Conservation (phyloP, 2,113 vertebrate species). For the Vombatus ursinus region DNA sequence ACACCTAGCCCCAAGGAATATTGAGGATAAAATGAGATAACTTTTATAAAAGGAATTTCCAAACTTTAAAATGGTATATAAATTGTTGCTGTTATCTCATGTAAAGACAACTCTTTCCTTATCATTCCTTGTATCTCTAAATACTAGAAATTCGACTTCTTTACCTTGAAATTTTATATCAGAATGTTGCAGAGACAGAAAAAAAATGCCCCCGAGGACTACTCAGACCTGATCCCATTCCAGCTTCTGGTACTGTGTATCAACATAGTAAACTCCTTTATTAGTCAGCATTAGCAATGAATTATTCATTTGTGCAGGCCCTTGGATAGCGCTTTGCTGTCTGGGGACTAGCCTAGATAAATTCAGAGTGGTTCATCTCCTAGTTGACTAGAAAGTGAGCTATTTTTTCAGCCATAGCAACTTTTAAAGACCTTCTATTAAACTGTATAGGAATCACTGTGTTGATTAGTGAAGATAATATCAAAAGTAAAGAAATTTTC, state of each 20-base stretch:
- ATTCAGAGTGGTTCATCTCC: neutral
- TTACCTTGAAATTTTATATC: neutral
- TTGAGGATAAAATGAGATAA: neutral
- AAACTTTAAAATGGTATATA: too few species aligned
- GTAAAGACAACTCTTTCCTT: neutral
- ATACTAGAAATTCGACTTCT: neutral
- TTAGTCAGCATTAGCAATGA: neutral
- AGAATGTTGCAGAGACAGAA: neutral
- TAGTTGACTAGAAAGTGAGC: neutral
- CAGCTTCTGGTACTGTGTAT: neutral
- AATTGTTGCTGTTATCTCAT: too few species aligned
- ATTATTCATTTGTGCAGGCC: neutral
- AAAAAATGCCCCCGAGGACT: neutral
- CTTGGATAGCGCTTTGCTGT: fast-evolving
- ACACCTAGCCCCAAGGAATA: too few species aligned
- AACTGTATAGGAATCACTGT: neutral
- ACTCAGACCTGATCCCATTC: neutral
- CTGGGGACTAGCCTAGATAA: neutral
- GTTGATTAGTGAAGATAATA: neutral
- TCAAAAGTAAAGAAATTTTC: neutral
- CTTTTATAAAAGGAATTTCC: too few species aligned
- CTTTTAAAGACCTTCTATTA: neutral
- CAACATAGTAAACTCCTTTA: neutral
- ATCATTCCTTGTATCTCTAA: neutral
- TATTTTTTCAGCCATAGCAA: neutral